Conservation (phyloP, 1,140 invertebrate genomes). For the Drosophila bifasciata region DNA sequence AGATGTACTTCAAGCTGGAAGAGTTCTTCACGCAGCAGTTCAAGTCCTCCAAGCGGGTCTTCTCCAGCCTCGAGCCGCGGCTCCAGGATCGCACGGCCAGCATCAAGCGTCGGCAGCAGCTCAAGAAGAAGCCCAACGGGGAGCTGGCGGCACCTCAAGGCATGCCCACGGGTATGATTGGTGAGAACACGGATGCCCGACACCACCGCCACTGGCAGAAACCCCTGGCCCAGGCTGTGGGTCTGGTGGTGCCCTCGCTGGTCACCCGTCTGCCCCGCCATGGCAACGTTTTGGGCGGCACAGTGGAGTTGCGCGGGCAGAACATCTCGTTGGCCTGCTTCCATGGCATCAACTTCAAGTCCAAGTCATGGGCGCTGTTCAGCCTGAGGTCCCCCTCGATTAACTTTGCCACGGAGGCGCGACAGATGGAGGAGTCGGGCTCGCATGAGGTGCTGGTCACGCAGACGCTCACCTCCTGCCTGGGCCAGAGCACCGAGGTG, state of each 20-base stretch:
- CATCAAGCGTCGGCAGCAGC: conserved; percentile 84
- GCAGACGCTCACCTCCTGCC: conserved; percentile 94
- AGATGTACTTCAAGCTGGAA: conserved; percentile 98
- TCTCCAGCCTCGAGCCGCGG: conserved; percentile 89
- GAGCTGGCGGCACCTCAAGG: conserved; percentile 40
- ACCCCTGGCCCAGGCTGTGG: conserved; percentile 86
- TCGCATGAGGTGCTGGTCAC: conserved; percentile 88
- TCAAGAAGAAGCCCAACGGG: conserved; percentile 81
- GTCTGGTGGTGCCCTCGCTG: conserved; percentile 90
- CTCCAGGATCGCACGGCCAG: conserved; percentile 85
- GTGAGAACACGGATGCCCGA: conserved; percentile 86
- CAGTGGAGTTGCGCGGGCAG: conserved; percentile 94
- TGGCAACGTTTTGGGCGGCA: conserved; percentile 95
- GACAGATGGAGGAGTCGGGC: conserved; percentile 87
- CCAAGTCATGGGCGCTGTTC: conserved; percentile 98
- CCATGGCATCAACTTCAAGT: conserved; percentile 97
- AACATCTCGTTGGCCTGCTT: conserved; percentile 98
- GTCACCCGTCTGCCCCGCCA: conserved; percentile 87
- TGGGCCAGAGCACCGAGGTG: conserved; percentile 89
- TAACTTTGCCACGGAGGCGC: conserved; percentile 97
- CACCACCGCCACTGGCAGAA: conserved; percentile 97
- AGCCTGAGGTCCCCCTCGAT: conserved; percentile 97
- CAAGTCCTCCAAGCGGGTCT: conserved; percentile 95
- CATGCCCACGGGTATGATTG: conserved; percentile 20
- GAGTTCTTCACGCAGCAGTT: conserved; percentile 99